Evolutionary conservation across 2,797 vertebrate species (phyloP), one percentile per base, ranked within the genome.

Genomic region (Choloepus didactylus): DNA sequence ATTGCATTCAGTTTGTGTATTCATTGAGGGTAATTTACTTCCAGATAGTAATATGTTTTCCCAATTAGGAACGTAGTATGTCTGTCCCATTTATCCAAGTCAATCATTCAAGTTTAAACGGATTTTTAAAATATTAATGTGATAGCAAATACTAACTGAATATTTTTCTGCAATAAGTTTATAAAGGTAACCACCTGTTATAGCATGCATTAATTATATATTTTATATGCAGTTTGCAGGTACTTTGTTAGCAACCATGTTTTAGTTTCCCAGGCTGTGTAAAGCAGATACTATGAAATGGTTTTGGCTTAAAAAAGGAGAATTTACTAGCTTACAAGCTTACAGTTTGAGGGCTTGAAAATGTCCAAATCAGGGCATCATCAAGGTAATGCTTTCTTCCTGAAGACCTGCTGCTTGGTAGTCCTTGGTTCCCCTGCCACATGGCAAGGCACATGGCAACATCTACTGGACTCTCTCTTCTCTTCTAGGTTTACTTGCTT

Each of bases 101-200:
- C 31, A 86, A 0, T 51, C 19, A 18, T 72, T 91, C 15, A 44
- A 19, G 51, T 70, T 81, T 92, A 41, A 35, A 70, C 14, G 8
- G 35, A 35, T 35, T 35, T 35, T 35, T 35, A 35, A 35, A 35
- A 35, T 35, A 35, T 35, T 88, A 69, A 27, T 73, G 18, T 41
- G 76, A 35, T 76, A 70, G 7, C 19, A 79, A 25, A 81, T 82
- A 44, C 0, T 80, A 41, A n/a, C 25, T 64, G 25, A 84, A n/a
- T 31, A 16, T 29, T 96, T 92, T 84, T 49, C 5, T 84, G n/a
- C 10, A 75, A 19, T 80, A 85, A 62, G 59, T 84, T 59, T 88
- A 3, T 88, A 64, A 85, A 91, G 9, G 0, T 54, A 51, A 23
- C 60, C 41, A 87, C 18, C 12, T 62, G 6, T 81, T 79, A 14